Evolutionary conservation across 2,888 invertebrate species (phyloP).

Genomic region (Branchellion lobata): DNA sequence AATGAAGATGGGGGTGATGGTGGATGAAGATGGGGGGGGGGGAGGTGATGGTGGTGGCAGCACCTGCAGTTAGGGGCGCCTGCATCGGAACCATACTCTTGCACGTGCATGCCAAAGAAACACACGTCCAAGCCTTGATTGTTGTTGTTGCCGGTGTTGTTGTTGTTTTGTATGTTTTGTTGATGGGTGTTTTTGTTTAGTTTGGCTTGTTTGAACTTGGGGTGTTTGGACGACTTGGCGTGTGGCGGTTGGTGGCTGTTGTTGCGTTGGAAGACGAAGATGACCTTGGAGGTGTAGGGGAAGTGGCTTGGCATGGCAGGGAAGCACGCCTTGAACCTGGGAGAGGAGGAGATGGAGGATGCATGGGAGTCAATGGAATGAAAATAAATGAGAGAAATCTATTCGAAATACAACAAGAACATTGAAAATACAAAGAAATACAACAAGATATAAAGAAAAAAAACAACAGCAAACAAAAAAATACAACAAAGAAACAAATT

Average conservation of each 20-base stretch:
- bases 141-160: not conserved
- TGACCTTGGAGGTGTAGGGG: constrained; percentile 35
- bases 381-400: not conserved
- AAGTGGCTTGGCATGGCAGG: constrained; percentile 30
- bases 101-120: constrained; percentile 99
- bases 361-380: too few species aligned
- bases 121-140: constrained; percentile 93
- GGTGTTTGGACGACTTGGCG: not conserved
- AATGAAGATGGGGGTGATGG: not conserved
- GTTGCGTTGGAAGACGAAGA: constrained; percentile 30
- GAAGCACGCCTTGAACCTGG: constrained; percentile 36
- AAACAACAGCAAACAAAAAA: too few species aligned
- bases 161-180: not conserved
- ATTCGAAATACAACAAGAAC: not conserved
- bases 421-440: not conserved
- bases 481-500: too few species aligned
- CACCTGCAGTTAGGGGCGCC: constrained; percentile 82
- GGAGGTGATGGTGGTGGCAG: not conserved
- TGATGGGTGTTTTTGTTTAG: too few species aligned
- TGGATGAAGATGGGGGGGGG: not conserved
- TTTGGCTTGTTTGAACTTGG: too few species aligned
- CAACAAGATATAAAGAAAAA: too few species aligned
- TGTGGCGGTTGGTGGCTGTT: not conserved
- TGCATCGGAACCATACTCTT: constrained; percentile 97
- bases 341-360: too few species aligned